Evolutionary conservation across 2,797 vertebrate genomes (phyloP).

Genomic region (Gallirallus australis): DNA sequence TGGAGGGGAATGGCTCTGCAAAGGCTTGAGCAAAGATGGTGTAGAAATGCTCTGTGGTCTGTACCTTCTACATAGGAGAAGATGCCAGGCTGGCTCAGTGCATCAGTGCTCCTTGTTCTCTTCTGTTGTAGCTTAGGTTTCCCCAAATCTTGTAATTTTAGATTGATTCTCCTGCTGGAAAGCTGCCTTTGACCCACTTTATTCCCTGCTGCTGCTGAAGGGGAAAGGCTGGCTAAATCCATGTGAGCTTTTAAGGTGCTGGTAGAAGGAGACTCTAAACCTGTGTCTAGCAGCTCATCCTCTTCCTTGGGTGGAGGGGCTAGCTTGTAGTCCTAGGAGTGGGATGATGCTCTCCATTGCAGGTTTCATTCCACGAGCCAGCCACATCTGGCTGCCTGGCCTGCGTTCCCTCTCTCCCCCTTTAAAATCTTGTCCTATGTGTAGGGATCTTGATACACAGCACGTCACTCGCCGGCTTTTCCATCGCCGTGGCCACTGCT

Average conservation of each 20-base stretch:
- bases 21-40: background rate
- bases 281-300: background rate
- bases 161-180: slow-evolving; percentile 33
- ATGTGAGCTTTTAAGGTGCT: background rate
- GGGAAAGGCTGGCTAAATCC: slow-evolving; percentile 8
- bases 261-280: background rate
- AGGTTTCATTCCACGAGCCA: background rate
- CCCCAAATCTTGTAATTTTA: slow-evolving; percentile 22
- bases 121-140: background rate
- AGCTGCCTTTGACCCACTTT: slow-evolving; percentile 51
- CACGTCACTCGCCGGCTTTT: background rate
- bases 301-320: background rate
- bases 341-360: background rate
- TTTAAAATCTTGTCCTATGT: background rate
- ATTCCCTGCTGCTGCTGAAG: background rate
- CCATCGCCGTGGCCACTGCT: fast-evolving
- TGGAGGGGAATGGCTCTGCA: background rate
- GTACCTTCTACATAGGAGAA: background rate
- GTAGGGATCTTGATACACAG: background rate
- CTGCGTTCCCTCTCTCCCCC: background rate
- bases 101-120: background rate
- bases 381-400: background rate
- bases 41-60: background rate
- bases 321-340: background rate
- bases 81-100: background rate